phyloP scores from a whole-genome alignment of 2,797 vertebrate genomes.

The Notolabrus celidotus region DNA sequence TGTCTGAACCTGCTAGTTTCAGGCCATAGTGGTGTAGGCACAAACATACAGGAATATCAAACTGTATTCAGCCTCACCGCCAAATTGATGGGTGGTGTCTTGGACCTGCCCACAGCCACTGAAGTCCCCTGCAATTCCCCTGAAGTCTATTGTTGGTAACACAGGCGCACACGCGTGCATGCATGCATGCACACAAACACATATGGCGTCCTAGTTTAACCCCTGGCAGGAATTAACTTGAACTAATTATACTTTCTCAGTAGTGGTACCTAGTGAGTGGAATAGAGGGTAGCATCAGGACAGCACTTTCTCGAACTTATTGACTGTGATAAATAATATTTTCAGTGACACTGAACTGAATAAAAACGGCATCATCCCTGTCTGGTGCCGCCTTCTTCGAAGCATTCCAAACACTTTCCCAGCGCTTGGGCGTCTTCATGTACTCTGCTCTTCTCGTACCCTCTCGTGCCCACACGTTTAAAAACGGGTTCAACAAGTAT shows the following conservation, averaged over 20 bases:
- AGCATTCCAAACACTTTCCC: constrained; percentile 68
- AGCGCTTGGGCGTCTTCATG: constrained; percentile 80
- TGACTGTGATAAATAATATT: constrained; percentile 24
- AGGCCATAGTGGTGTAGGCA: constrained; percentile 77
- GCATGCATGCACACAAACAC: constrained; percentile 66
- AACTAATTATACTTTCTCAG: constrained; percentile 49
- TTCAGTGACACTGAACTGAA: constrained; percentile 35
- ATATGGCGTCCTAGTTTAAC: constrained; percentile 81
- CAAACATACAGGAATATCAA: constrained; percentile 87
- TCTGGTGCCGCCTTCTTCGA: constrained; percentile 33
- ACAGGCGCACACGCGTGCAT: constrained; percentile 68
- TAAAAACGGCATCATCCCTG: constrained; percentile 21
- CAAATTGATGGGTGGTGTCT: constrained; percentile 88
- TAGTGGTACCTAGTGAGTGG: constrained; percentile 36
- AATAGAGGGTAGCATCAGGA: constrained; percentile 22
- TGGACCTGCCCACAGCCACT: constrained; percentile 84
- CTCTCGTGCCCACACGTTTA: constrained; percentile 77
- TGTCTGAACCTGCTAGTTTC: constrained; percentile 81
- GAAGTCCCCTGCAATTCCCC: constrained; percentile 86
- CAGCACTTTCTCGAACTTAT: constrained; percentile 21
- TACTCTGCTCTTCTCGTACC: constrained; percentile 53
- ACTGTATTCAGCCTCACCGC: constrained; percentile 85
- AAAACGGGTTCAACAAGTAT: constrained; percentile 85
- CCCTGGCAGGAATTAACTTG: constrained; percentile 76
- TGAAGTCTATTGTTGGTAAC: constrained; percentile 85